Evolutionary conservation across 2,888 invertebrate species (phyloP), one percentile per base, ranked within the genome.

Genomic region (Pachliopta kotzebuea): DNA sequence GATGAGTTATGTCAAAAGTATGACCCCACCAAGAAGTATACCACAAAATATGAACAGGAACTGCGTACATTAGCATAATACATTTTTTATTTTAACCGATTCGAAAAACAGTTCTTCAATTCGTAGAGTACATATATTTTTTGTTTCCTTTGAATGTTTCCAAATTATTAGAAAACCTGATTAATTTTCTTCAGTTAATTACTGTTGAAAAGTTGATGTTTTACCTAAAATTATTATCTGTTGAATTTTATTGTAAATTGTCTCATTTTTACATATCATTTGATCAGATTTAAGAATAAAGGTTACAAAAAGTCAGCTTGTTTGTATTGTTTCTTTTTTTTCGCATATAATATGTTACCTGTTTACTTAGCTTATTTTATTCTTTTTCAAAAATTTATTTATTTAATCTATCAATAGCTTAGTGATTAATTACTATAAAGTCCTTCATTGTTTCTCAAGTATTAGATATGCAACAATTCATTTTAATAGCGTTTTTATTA

Each of bases 1-100:
- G 67, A 71, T 7, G 65, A 80, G 45, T 71, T 89, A 31, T 74
- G 72, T 42, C 76, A 68, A 9, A 86, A 87, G 68, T 88, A 83
- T 69, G 89, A 90, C 65, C 81, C 85, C 2, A 66, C 73, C 0
- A 70, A 72, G 54, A 74, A 74, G 63, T 87, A 77, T 72, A 59
- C 75, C 2, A 65, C 68, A 18, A 76, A 77, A 62, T 82, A 84
- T 67, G 81, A 84, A 62, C 65, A 73, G 3, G 77, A 81, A 52
- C 71, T 82, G 14, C 76, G 74, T 54, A 65, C 61, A 42, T 56
- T 71, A 11, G 61, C 71, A 21, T 18, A 18, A 3, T 45, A n/a
- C 1, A 14, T 37, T 14, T 2, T 14, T 4, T 37, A 37, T 37
- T 17, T 14, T 14, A 37, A 37, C 37, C 14, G n/a, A 14, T 37